Percentiles rank a stretch among this genome's conserved stretches.
phyloP scores from a whole-genome alignment of 1,140 invertebrate genomes.

The Euschistus heros region DNA sequence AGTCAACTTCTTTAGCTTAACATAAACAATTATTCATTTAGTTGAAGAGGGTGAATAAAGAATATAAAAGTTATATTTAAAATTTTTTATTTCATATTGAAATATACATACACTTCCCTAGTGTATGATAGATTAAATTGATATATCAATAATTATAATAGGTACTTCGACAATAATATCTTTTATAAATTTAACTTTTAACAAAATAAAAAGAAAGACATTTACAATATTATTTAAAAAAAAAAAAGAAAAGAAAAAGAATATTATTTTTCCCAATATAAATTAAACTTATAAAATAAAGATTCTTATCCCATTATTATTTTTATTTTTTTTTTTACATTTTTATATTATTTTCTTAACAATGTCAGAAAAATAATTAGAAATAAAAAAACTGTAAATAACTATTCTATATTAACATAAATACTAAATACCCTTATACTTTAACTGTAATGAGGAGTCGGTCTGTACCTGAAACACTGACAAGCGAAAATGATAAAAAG shows the following conservation, averaged over 20 bases:
- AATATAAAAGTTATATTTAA: not conserved
- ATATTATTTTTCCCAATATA: conserved; percentile 9
- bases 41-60: too few relatives aligned
- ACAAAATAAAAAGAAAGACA: conserved; percentile 15
- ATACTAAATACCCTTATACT: not conserved
- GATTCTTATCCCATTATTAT: conserved; percentile 11
- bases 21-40: too few relatives aligned
- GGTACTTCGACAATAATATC: conserved; percentile 11
- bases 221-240: conserved; percentile 1
- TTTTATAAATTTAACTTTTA: conserved; percentile 9
- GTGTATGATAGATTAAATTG: not conserved
- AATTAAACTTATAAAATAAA: not conserved
- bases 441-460: not conserved
- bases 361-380: not conserved
- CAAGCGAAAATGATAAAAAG: too few relatives aligned
- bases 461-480: too few relatives aligned
- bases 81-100: conserved; percentile 7
- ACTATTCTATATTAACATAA: conserved; percentile 1
- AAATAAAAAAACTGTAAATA: conserved; percentile 10
- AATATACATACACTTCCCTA: conserved; percentile 9
- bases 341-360: too few relatives aligned
- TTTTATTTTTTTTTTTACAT: not conserved
- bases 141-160: conserved; percentile 5
- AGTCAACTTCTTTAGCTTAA: too few relatives aligned
- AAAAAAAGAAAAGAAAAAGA: too few relatives aligned